These are phyloP conservation scores for Agonopterix subpropinquella DNA, from an alignment of 2,888 invertebrate species.

Conservation along the genomic window DNA sequence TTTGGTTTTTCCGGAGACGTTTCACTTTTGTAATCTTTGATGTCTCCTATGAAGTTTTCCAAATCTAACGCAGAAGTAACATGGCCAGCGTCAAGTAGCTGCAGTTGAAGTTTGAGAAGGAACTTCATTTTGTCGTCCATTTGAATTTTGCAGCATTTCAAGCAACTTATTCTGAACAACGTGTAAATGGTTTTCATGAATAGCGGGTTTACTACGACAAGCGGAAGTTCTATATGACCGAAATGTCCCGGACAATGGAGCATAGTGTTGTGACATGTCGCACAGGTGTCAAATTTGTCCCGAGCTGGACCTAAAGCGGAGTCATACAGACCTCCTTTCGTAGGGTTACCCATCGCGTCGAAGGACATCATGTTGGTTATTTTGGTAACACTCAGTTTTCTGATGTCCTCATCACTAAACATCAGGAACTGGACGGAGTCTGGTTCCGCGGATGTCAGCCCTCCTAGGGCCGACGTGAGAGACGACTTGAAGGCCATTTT, in stretches of 20 bases:
- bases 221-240: constrained; percentile 93
- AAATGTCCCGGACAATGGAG: constrained; percentile 92
- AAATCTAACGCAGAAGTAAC: constrained; percentile 83
- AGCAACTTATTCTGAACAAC: constrained; percentile 81
- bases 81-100: constrained; percentile 83
- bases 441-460: constrained; percentile 54
- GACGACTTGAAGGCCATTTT: constrained; percentile 48
- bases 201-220: constrained; percentile 93
- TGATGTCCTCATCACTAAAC: constrained; percentile 85
- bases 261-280: constrained; percentile 83
- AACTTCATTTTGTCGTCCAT: constrained; percentile 66
- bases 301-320: constrained; percentile 82
- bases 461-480: constrained; percentile 38
- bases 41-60: constrained; percentile 56
- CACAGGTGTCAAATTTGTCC: constrained; percentile 82
- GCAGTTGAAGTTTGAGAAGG: constrained; percentile 80
- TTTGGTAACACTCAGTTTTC: constrained; percentile 86
- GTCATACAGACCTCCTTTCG: constrained; percentile 94
- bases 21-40: constrained; percentile 42
- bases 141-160: constrained; percentile 82
- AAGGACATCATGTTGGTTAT: constrained; percentile 86
- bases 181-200: constrained; percentile 84
- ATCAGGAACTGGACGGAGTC: constrained; percentile 79
- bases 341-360: constrained; percentile 88
- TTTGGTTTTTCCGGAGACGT: constrained; percentile 60